Evolutionary conservation across 2,888 invertebrate species (phyloP), one percentile per base, ranked within the genome.

Genomic region (Zaprionus bogoriensis): DNA sequence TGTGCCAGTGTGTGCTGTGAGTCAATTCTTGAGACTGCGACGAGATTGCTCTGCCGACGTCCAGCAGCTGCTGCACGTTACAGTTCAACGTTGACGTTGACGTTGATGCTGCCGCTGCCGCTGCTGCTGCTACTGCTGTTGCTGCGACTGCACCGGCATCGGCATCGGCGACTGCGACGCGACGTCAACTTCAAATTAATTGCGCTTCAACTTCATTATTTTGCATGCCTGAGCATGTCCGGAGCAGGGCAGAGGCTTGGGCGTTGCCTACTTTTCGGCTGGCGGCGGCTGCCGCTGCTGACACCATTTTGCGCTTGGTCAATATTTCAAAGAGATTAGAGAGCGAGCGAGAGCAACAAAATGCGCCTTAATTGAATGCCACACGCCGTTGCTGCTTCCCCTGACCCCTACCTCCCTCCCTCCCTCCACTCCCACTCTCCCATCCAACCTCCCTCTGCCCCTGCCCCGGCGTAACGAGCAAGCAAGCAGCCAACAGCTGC

Each of bases 121-220:
- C n/a, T 50, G 27, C 9, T 7, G n/a, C 10, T 28, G 28, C 12
- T 17, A 7, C 50, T 20, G 6, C n/a, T 50, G 27, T 5, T 7
- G n/a, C 10, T 28, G 28, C 12, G 22, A 7, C 50, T 20, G 6
- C n/a, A n/a, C n/a, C n/a, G n/a, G n/a, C n/a, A n/a, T 3, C 10
- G 20, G 28, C 10, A 20, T 46, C 46, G 46, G 23, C 44, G 44
- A 19, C 30, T 42, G 25, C 36, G n/a, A n/a, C 58, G 64, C 62
- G 7, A 9, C 32, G 60, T 63, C 75, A 83, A 71, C 81, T 80
- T 77, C 67, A 83, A 86, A 86, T 86, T 81, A 86, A 81, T 81
- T 80, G 77, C 86, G 71, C 81, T 81, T 67, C 81, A 86, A 86
- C 87, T 83, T 81, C 77, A 80, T 80, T 86, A 86, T 83, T 80